Evolutionary conservation across 2,797 vertebrate genomes (phyloP), one percentile per base, ranked within the genome.

Genomic region (Siniperca undulata): DNA sequence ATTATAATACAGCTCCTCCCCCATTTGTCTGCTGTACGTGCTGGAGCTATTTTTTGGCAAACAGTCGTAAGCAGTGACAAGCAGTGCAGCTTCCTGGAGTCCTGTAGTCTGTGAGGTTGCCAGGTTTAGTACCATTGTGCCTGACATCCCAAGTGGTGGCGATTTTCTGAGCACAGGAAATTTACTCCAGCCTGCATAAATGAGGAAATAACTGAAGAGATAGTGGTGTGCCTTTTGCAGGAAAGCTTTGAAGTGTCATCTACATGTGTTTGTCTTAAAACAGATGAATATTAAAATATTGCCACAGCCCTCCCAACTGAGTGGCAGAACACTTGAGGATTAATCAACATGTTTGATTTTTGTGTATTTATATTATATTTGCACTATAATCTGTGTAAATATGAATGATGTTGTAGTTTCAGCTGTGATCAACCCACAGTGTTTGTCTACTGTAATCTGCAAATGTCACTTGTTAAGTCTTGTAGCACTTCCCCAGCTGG

Each of bases 391-490:
- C n/a, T 55, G 38, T 69, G 27, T 44, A 53, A 22, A 65, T 50
- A 12, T 42, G 69, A 70, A 64, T 11, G 14, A 19, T 22, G 62
- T 75, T 59, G 36, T 67, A 10, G 22, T 40, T 19, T 67, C n/a
- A 67, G 38, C 50, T 71, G 40, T 27, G 60, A 75, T 38, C 19
- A 61, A 46, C 46, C 66, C 55, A 40, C 52, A 56, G 36, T 24
- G 38, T 66, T 56, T 38, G 24, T 50, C 67, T 50, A 22, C 22
- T 30, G 48, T 48, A 67, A 55, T 60, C 27, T 73, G 55, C 61
- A 71, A 84, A 80, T 80, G 53, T 66, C 77, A 59, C 27, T 74
- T 36, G 12, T 70, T 48, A 46, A 48, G 27, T 50, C 40, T 40
- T 38, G 3, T 20, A 9, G 27, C 1, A 16, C 9, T 56, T 36